Evolutionary conservation across 2,888 invertebrate genomes (phyloP), one percentile per base, ranked within the genome.

Genomic region (Ramazzottius varieornatus): DNA sequence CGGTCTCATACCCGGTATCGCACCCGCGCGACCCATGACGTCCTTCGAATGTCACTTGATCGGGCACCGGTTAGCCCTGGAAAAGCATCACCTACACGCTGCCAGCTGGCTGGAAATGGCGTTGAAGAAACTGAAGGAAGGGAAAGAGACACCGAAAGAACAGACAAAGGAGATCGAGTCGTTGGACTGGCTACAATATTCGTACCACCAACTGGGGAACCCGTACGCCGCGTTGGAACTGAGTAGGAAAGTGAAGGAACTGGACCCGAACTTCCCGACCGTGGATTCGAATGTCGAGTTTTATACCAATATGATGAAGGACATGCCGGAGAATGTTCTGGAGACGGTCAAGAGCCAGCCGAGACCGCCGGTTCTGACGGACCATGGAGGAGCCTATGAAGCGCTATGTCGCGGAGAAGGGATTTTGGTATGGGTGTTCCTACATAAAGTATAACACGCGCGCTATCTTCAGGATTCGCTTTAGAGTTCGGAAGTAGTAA

Each of bases 341-440:
- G n/a, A 54, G 4, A 29, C 20, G 24, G 24, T 54, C 16, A 54
- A 29, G 29, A 8, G 4, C 4, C 54, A 54, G 29, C 4, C n/a
- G 4, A 16, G 54, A 29, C 54, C 54, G 8, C 54, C 54, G 4
- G n/a, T 29, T 4, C 16, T 29, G 20, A 8, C 24, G 8, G n/a
- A 54, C 4, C 24, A n/a, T 13, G 54, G 29, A 4, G 54, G 54
- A 16, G 16, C 8, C 4, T 54, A 54, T 29, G 54, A 54, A 54
- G 54, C 54, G 20, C 29, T 54, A 24, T 54, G 54, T 54, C 54
- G 54, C 13, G 54, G 54, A 54, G 54, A 54, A 54, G 54, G 54
- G 4, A 29, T 24, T 4, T 29, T 54, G 54, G 54, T 54, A 40
- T 13, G 40, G 40, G 8, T 40, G 8, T 8, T 40, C 8, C 40